Base-by-base conservation (phyloP, 1,140 invertebrate species). In the Drosophila lini region DNA sequence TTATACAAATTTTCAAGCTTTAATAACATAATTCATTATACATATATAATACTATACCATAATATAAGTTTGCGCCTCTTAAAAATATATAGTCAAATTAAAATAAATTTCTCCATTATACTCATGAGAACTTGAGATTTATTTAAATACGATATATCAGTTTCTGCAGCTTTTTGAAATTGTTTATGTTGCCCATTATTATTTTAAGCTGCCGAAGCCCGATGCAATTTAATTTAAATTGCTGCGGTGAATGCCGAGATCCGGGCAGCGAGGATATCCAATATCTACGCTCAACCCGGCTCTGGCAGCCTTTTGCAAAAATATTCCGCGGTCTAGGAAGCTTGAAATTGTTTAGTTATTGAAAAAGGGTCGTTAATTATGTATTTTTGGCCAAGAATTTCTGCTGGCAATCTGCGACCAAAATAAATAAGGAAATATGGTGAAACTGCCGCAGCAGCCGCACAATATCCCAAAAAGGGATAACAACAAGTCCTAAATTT, bases 201-300 rank as follows among this genome's bases (percentile, higher is more conserved):
- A 19, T 22, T 34, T 38, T 3, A 9, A 34, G 40, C 4, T 52
- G 16, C 10, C 25, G 32, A 73, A 61, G 56, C 47, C 69, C 28
- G 41, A 40, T 47, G 69, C 40, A 70, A 74, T 71, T 75, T 76
- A 85, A 81, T 81, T 86, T 71, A 63, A 81, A 76, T 81, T 86
- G 62, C 59, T 82, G 82, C 55, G 74, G 82, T 47, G 15, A 38
- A 41, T n/a, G n/a, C 59, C 57, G 62, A 38, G 32, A 44, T 73
- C 62, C 73, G 56, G 36, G 40, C 40, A 8, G 22, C 36, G 34
- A 40, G 40, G 59, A 55, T 58, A 41, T 67, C n/a, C 47, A 40
- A 50, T 44, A 47, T 59, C n/a, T 22, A 28, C 25, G 25, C n/a
- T 19, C 15, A 48, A 25, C 10, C 42, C 19, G 10, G 32, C 50